phyloP scores from a whole-genome alignment of 2,888 invertebrate species.

The Hyalella azteca region DNA sequence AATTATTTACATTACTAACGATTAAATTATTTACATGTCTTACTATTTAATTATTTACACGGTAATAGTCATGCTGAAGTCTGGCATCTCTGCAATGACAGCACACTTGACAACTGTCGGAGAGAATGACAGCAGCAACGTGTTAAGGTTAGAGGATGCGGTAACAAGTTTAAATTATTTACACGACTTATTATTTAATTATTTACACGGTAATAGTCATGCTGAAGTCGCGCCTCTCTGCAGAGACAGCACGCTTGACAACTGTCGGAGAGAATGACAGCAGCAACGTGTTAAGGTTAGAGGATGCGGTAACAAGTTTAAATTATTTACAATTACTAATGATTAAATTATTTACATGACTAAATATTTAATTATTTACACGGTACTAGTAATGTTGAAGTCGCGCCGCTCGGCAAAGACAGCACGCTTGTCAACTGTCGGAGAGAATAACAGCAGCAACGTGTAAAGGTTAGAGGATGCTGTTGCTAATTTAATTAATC shows the following conservation, averaged over 20 bases:
- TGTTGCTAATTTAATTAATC: no score
- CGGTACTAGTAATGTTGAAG: no score
- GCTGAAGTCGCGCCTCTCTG: slow-evolving; percentile 63
- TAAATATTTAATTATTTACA: no score
- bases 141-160: no score
- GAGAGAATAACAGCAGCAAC: neutral
- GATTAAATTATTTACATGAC: neutral
- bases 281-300: neutral
- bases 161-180: no score
- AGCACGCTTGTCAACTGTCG: slow-evolving; percentile 14
- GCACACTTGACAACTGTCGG: slow-evolving; percentile 10
- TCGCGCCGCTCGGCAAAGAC: slow-evolving; percentile 62
- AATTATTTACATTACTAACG: neutral
- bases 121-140: neutral
- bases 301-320: no score
- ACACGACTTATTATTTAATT: neutral
- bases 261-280: neutral
- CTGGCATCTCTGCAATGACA: slow-evolving; percentile 49
- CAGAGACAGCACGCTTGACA: slow-evolving; percentile 25
- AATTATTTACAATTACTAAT: neutral
- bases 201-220: no score
- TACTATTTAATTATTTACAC: no score
- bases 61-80: no score
- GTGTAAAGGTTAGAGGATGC: no score
- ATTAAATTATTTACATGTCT: neutral